Percentiles rank a stretch among this genome's conserved stretches.
Conservation (phyloP, 2,888 invertebrate genomes). For the Drosophila fungiperda region DNA sequence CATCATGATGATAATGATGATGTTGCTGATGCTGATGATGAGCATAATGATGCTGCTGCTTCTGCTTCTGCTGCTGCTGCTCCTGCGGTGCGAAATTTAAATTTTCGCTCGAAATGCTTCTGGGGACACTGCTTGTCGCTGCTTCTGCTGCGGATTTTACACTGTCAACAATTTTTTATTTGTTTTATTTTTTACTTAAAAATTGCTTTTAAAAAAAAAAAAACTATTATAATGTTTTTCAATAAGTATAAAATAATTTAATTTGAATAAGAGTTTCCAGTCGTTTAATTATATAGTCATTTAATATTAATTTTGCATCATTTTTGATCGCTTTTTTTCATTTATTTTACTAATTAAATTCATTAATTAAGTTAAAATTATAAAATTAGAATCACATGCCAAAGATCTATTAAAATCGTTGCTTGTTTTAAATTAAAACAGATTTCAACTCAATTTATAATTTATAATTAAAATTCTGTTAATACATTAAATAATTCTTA, state of each 20-base stretch:
- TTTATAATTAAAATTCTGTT: background rate
- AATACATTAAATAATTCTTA: background rate
- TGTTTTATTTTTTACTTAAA: background rate
- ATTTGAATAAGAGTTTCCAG: no score
- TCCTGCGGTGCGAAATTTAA: conserved; percentile 80
- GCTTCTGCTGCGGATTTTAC: conserved; percentile 33
- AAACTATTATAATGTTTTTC: background rate
- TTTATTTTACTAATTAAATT: background rate
- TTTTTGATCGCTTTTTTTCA: background rate
- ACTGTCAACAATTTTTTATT: conserved; percentile 3
- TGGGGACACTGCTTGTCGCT: conserved; percentile 73
- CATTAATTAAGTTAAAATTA: no score
- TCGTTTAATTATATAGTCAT: no score
- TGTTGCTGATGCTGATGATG: conserved; percentile 12
- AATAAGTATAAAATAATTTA: background rate
- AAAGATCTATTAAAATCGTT: no score
- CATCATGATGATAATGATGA: conserved; percentile 31
- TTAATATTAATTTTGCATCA: background rate
- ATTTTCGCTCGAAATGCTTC: conserved; percentile 82
- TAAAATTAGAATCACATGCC: no score
- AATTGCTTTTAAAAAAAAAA: background rate
- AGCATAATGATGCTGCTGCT: conserved; percentile 14
- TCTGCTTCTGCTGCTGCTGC: conserved; percentile 38
- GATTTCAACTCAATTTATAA: background rate
- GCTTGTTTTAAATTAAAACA: no score